Conservation (phyloP, 2,888 invertebrate genomes). For the Agrotis segetum region DNA sequence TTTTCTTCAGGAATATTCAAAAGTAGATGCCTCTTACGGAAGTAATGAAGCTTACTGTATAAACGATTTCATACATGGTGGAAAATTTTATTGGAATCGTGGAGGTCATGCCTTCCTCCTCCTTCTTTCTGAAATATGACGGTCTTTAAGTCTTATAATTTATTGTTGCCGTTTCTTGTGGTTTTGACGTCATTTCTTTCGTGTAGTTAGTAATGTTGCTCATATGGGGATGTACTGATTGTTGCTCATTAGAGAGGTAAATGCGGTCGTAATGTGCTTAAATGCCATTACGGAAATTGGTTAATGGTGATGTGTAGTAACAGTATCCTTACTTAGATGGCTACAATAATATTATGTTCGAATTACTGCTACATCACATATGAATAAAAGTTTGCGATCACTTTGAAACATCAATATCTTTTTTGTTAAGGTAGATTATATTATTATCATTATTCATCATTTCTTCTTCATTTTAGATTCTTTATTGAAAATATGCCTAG, state of each 20-base stretch:
- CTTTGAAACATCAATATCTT: neutral
- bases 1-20: slow-evolving; percentile 80
- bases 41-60: slow-evolving; percentile 86
- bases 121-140: slow-evolving; percentile 59
- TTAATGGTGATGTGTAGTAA: slow-evolving; percentile 20
- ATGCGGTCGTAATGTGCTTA: slow-evolving; percentile 19
- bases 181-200: slow-evolving; percentile 64
- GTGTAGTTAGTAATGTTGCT: slow-evolving; percentile 63
- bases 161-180: slow-evolving; percentile 70
- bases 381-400: too few relatives aligned
- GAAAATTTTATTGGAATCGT: slow-evolving; percentile 81
- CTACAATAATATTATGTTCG: neutral
- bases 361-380: neutral
- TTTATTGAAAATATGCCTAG: too few relatives aligned
- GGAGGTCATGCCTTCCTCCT: slow-evolving; percentile 68
- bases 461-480: too few relatives aligned
- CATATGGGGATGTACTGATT: slow-evolving; percentile 57
- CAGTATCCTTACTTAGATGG: neutral
- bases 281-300: slow-evolving; percentile 29
- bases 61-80: slow-evolving; percentile 82
- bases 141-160: slow-evolving; percentile 71
- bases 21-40: slow-evolving; percentile 78
- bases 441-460: too few relatives aligned
- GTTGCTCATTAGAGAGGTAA: slow-evolving; percentile 8
- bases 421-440: too few relatives aligned